Percentiles rank a stretch among this genome's conserved stretches.
Evolutionary conservation across 2,797 vertebrate genomes (phyloP).

Genomic region (Myotis pilosus): DNA sequence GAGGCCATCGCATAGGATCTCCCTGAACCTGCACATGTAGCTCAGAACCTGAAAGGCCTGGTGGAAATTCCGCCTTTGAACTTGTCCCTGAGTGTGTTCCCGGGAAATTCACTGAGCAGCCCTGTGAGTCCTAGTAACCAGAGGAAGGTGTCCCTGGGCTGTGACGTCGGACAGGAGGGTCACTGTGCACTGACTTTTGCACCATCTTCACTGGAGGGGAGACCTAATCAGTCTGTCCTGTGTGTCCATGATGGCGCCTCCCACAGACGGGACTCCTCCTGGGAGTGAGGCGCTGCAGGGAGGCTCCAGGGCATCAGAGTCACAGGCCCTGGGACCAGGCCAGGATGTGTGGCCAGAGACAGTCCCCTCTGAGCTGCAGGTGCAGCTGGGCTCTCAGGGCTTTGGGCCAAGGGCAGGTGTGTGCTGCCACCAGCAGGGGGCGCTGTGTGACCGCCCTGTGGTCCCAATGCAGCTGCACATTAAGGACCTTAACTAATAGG

Average conservation of each 20-base stretch:
- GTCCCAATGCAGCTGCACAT: neutral
- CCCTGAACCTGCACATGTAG: neutral
- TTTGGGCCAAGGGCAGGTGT: neutral
- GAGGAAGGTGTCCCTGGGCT: accelerated
- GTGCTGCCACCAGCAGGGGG: neutral
- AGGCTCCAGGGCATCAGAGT: too few species aligned
- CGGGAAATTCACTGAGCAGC: neutral
- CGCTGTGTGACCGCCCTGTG: accelerated
- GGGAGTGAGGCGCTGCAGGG: too few species aligned
- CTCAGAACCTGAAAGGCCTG: neutral
- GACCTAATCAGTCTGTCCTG: neutral
- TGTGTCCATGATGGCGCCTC: neutral
- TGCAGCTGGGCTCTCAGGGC: neutral
- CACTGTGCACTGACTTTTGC: neutral
- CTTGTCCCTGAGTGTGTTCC: neutral
- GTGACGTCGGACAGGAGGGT: neutral
- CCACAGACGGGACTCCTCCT: too few species aligned
- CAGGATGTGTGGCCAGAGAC: neutral
- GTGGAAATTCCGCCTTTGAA: neutral
- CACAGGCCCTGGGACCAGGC: neutral
- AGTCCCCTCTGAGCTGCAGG: neutral
- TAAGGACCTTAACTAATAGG: too few species aligned
- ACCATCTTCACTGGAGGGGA: neutral
- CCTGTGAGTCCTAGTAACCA: neutral
- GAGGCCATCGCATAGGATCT: neutral